A percentile compares a stretch with the other conserved stretches of the same genome.
phyloP scores from a whole-genome alignment of 2,113 vertebrate genomes.

The Coreoperca whiteheadi region DNA sequence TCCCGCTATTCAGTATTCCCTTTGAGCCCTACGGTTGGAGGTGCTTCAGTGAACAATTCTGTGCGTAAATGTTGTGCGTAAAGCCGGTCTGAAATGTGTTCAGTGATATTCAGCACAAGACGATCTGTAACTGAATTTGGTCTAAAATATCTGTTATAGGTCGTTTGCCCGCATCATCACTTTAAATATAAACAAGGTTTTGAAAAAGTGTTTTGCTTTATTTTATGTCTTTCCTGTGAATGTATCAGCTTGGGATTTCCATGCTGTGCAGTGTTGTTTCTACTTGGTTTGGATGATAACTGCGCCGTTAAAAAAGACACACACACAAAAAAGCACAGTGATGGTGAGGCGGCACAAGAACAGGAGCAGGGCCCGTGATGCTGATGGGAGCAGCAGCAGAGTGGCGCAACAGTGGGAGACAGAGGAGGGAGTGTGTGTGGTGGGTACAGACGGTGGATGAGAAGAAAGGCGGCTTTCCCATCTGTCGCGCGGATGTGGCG shows the following conservation, averaged over 20 bases:
- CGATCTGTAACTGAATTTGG: neutral
- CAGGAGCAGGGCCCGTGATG: constrained; percentile 33
- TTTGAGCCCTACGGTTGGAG: too few relatives aligned
- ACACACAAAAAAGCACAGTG: constrained; percentile 29
- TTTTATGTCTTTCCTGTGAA: neutral
- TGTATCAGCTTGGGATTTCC: too few relatives aligned
- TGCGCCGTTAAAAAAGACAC: constrained; percentile 34
- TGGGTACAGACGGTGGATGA: constrained; percentile 3
- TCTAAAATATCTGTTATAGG: neutral
- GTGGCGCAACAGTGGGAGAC: neutral
- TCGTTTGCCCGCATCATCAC: too few relatives aligned
- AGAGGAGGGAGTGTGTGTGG: neutral
- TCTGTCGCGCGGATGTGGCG: constrained; percentile 80
- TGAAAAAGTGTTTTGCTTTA: neutral
- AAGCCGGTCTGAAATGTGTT: neutral
- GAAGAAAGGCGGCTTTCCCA: constrained; percentile 40
- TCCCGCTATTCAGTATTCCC: neutral
- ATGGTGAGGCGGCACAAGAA: constrained; percentile 38
- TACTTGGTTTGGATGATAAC: neutral
- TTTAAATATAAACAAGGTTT: neutral
- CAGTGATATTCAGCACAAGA: neutral
- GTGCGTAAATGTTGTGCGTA: constrained; percentile 11
- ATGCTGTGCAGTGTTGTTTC: neutral
- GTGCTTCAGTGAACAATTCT: neutral
- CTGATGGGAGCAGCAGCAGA: constrained; percentile 40